Base-by-base conservation (phyloP, 2,888 invertebrate species). In the Masnerella sp. region DNA sequence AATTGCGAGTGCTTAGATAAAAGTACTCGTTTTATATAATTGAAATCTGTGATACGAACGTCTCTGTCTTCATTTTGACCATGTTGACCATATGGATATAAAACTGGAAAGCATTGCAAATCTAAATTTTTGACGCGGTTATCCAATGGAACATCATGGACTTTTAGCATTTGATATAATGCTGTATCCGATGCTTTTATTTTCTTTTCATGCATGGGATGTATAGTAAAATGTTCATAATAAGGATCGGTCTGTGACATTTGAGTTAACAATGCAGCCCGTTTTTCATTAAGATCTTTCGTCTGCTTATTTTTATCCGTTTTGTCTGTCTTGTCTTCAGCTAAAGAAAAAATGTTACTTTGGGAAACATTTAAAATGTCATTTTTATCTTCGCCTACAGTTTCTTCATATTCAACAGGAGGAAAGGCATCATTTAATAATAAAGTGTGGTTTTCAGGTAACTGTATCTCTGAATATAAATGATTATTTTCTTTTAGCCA, bases 401-500 rank as follows among this genome's bases (percentile, higher is more conserved):
- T 12, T 62, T 47, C 34, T 72, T 64, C 52, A 52, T 62, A 71
- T 18, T 76, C 61, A 14, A 36, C 40, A 49, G 58, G 45, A n/a
- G 28, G 9, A 12, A 59, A 32, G 8, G 49, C 43, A 12, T 5
- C 28, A 20, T 54, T 47, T 8, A 77, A 45, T 28, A 80, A 65
- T 18, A 61, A 18, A 12, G 40, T 43, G 3, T 59, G 7, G 3
- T 15, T 47, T 17, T 30, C n/a, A 2, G 47, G 47, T 17, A 30
- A 15, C 8, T 17, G 5, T 22, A 83, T 83, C 25, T 81, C 43
- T 34, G 32, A 12, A 51, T 82, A 84, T 7, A 78, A 62, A 4
- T 59, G 71, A 75, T 84, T 82, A 45, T 75, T 76, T 17, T 7
- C 15, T 78, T 83, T 82, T 9, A 83, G 70, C 58, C 75, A 81